Evolutionary conservation across 2,797 vertebrate genomes (phyloP).

Genomic region (Rhynchonycteris naso): DNA sequence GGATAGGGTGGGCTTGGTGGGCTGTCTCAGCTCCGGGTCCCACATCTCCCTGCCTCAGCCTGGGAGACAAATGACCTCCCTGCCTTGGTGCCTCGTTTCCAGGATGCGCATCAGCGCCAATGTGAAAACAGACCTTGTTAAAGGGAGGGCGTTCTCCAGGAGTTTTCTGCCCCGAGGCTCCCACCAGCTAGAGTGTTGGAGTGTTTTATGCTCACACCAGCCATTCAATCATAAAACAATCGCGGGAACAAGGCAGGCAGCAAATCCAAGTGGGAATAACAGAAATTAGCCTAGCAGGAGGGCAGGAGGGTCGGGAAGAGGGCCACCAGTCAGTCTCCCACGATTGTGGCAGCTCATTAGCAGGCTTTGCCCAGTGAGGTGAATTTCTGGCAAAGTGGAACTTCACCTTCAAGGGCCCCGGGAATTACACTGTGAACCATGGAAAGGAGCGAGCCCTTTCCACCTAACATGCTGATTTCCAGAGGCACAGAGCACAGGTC

Average conservation of each 20-base stretch:
- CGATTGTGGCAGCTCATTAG: accelerated
- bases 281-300: accelerated
- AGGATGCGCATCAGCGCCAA: accelerated
- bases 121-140: not conserved
- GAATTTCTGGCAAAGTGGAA: accelerated
- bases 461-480: not conserved
- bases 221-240: not conserved
- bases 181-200: not conserved
- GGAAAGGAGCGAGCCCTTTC: too few species aligned
- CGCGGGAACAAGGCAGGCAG: not conserved
- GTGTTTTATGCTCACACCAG: not conserved
- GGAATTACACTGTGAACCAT: accelerated
- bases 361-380: accelerated
- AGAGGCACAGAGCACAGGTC: not conserved
- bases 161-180: not conserved
- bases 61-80: not conserved
- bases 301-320: accelerated
- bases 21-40: accelerated
- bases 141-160: not conserved
- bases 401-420: too few species aligned
- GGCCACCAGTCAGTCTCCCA: not conserved
- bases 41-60: not conserved
- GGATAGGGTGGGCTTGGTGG: accelerated
- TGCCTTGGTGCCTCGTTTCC: not conserved
- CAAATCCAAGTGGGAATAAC: accelerated